Evolutionary conservation across 2,888 invertebrate species (phyloP).

Genomic region (Hemicrepidius hirtus): DNA sequence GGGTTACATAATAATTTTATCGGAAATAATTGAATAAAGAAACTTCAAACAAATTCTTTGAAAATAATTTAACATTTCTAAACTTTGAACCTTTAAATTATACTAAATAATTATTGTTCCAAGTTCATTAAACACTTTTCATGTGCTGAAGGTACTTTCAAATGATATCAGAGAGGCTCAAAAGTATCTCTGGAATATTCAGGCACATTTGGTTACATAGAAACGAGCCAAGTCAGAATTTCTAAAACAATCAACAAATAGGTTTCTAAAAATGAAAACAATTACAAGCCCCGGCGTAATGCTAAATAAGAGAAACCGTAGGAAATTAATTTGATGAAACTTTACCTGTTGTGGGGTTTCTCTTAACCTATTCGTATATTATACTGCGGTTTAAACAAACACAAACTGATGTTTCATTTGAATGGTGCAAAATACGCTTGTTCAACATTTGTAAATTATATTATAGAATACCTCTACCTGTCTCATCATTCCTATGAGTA

Average conservation of each 20-base stretch:
- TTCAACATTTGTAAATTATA: slow-evolving; percentile 12
- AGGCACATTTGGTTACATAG: background rate
- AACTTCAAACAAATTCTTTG: no score
- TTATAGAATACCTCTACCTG: background rate
- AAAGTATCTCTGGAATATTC: background rate
- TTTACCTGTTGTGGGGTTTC: slow-evolving; percentile 16
- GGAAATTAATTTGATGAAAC: slow-evolving; percentile 12
- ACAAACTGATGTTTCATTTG: background rate
- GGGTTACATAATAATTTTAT: no score
- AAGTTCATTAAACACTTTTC: slow-evolving; percentile 5
- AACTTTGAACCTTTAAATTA: background rate
- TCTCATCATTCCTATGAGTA: background rate
- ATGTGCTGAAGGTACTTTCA: background rate
- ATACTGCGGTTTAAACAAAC: background rate
- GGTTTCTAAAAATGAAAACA: slow-evolving; percentile 2
- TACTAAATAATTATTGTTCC: background rate
- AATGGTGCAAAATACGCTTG: background rate
- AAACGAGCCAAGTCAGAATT: slow-evolving; percentile 1
- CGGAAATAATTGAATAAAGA: no score
- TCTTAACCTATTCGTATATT: slow-evolving; percentile 1
- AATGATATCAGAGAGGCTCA: background rate
- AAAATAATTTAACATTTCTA: background rate
- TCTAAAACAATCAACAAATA: background rate
- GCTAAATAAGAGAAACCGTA: slow-evolving; percentile 1
- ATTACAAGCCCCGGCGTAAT: background rate